Conservation (phyloP, 2,113 vertebrate species). For the Antigone vipio region DNA sequence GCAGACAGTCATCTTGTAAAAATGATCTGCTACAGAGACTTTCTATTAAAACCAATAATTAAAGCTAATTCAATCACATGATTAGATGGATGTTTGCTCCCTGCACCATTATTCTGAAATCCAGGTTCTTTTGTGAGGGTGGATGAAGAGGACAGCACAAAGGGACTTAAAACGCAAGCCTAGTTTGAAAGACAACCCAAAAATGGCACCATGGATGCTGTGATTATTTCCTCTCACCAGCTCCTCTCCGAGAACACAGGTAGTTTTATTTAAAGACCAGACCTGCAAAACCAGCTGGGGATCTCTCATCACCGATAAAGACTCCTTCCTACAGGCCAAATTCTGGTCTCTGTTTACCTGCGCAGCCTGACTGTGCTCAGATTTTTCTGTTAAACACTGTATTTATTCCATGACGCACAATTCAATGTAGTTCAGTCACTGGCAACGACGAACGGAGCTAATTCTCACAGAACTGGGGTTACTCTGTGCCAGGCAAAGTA, state of each 20-base stretch:
- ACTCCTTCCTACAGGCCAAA: no score
- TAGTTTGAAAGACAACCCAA: background rate
- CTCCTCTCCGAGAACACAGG: background rate
- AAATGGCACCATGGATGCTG: background rate
- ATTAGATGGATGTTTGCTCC: background rate
- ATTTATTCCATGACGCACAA: background rate
- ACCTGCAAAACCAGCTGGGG: background rate
- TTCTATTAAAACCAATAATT: conserved; percentile 33
- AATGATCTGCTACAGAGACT: background rate
- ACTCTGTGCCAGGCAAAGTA: background rate
- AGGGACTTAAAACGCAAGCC: background rate
- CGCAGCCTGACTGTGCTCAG: background rate
- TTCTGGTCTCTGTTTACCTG: background rate
- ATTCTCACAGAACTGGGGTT: background rate
- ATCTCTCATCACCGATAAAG: background rate
- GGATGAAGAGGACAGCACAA: background rate
- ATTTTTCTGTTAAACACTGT: fast-evolving
- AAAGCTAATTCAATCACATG: conserved; percentile 1
- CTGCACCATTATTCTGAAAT: background rate
- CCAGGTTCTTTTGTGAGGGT: background rate
- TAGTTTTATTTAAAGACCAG: background rate
- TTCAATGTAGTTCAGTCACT: background rate
- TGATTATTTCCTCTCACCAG: background rate
- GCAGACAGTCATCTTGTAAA: background rate
- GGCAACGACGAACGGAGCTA: fast-evolving